Conservation (phyloP, 2,113 vertebrate species). For the Centropristis striata region DNA sequence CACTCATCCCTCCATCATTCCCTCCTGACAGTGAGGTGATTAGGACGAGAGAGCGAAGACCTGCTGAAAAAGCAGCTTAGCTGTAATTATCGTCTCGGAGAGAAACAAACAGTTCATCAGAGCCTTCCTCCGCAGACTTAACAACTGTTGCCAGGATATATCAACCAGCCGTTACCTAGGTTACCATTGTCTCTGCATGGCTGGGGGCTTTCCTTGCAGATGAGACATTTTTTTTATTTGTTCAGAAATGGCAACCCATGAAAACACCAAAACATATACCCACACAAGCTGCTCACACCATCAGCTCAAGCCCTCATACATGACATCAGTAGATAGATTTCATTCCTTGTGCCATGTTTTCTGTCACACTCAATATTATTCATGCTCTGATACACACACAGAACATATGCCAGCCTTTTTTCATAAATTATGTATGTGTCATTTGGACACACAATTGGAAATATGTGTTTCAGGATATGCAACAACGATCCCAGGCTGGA, state of each 20-base stretch:
- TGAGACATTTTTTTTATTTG: slow-evolving; percentile 18
- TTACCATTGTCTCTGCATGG: slow-evolving; percentile 68
- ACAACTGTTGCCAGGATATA: slow-evolving; percentile 74
- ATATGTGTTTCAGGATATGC: too few relatives aligned
- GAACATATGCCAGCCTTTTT: slow-evolving; percentile 14
- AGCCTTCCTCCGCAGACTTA: slow-evolving; percentile 60
- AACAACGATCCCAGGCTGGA: background rate
- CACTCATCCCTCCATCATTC: slow-evolving; percentile 27
- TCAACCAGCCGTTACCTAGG: slow-evolving; percentile 70
- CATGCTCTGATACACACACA: slow-evolving; percentile 15
- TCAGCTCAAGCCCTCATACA: slow-evolving; percentile 1
- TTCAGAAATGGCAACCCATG: slow-evolving; percentile 41
- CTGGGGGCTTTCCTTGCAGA: slow-evolving; percentile 24
- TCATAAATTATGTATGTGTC: slow-evolving; percentile 8
- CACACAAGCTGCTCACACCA: background rate
- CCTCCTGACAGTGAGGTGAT: slow-evolving; percentile 59
- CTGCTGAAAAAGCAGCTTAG: slow-evolving; percentile 72
- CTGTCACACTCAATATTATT: slow-evolving; percentile 10
- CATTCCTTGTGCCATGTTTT: slow-evolving; percentile 30
- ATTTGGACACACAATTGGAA: slow-evolving; percentile 3
- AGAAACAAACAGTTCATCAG: slow-evolving; percentile 74
- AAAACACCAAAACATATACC: slow-evolving; percentile 27
- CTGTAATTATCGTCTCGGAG: slow-evolving; percentile 67
- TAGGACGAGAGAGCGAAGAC: slow-evolving; percentile 52
- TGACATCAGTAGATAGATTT: background rate